Base-by-base conservation (phyloP, 92 coral and sea anemone genomes). In the Diadumene lineata region DNA sequence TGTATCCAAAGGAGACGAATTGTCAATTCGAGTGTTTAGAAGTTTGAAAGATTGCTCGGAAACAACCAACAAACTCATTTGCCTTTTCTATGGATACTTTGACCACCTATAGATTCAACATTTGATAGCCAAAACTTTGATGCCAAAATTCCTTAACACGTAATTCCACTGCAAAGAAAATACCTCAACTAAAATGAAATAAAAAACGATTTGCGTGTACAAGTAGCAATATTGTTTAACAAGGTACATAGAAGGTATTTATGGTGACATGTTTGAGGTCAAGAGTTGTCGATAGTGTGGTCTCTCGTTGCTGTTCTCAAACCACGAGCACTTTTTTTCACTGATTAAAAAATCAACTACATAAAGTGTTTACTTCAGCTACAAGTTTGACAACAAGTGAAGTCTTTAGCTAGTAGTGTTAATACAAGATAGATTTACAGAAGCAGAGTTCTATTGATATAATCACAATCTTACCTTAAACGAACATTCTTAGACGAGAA, bases 21-120 rank as follows among this genome's bases (percentile, higher is more conserved):
- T 38, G 48, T 38, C 13, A 4, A 38, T 38, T n/a, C n/a, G n/a
- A n/a, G n/a, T n/a, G n/a, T n/a, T n/a, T 4, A 38, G 48, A 38
- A 38, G 13, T 38, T 38, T 38, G 48, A 38, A 38, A 4, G 48
- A 4, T 38, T 38, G 48, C 26, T 58, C 26, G 64, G 6, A 11
- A 22, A 23, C 22, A 28, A 58, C 4, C 9, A 58, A 22, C 30
- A 7, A n/a, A 18, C 23, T 18, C 21, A 7, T 17, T 4, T 66
- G 4, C 7, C 19, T 34, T 67, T 33, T 34, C 13, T 8, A 67
- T 13, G 1, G 50, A 17, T 3, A 33, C 23, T 2, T 0, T 11
- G 77, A 72, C 77, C 77, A 72, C 77, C 77, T 72, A 56, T 62
- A 34, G 77, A 13, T 56, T 24, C 29, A 32, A 13, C 74, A 48